Conservation (phyloP, 1,140 invertebrate species). For the Plectus sambesii region DNA sequence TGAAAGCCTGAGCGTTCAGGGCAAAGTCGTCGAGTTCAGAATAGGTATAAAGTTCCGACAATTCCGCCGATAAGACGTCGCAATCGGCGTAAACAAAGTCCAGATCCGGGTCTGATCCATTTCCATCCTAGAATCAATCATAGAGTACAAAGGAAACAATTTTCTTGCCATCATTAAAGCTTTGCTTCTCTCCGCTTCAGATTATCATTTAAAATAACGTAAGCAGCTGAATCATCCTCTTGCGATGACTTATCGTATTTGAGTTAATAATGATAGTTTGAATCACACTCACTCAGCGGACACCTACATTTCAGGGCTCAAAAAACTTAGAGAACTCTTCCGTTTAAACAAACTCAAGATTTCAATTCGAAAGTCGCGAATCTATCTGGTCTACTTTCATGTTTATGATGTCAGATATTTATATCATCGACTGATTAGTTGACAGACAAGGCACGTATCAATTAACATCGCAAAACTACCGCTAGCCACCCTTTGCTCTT, state of each 20-base stretch:
- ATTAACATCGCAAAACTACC: too few species aligned
- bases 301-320: too few species aligned
- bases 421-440: too few species aligned
- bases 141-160: constrained; percentile 5
- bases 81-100: constrained; percentile 37
- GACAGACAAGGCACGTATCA: too few species aligned
- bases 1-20: constrained; percentile 26
- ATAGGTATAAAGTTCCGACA: constrained; percentile 43
- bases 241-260: constrained; percentile 11
- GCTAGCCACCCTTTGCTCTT: too few species aligned
- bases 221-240: constrained; percentile 3
- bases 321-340: too few species aligned
- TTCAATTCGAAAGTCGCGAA: too few species aligned
- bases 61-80: constrained; percentile 28
- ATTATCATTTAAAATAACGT: constrained; percentile 2
- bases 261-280: constrained; percentile 16
- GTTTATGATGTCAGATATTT: too few species aligned
- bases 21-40: constrained; percentile 41
- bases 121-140: constrained; percentile 10
- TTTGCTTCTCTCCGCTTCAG: constrained; percentile 5
- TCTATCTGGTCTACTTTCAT: too few species aligned
- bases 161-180: background rate
- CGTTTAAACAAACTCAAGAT: too few species aligned
- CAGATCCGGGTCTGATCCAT: constrained; percentile 37
- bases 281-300: too few species aligned